Conservation (phyloP, 2,797 vertebrate genomes). For the Betta splendens region DNA sequence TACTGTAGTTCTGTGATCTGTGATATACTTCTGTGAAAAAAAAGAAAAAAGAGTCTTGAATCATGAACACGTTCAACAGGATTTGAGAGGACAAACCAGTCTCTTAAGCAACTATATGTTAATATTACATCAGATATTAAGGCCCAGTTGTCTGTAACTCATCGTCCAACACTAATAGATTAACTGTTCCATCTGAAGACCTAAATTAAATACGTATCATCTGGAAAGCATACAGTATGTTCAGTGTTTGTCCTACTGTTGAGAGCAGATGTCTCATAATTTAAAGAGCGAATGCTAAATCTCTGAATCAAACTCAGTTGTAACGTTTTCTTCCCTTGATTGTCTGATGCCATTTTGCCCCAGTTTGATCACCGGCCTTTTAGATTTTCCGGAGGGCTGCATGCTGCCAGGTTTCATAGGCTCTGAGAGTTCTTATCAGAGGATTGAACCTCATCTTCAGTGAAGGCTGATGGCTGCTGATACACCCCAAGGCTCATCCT, state of each 20-base stretch:
- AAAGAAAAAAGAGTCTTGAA: too few relatives aligned
- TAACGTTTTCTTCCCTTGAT: background rate
- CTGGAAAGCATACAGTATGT: background rate
- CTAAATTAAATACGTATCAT: background rate
- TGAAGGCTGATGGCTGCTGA: slow-evolving; percentile 54
- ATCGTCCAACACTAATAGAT: background rate
- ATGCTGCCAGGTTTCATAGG: slow-evolving; percentile 51
- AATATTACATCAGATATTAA: background rate
- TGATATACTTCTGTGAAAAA: too few relatives aligned
- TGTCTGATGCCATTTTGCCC: slow-evolving; percentile 37
- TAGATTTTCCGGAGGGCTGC: slow-evolving; percentile 29
- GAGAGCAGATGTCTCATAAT: slow-evolving; percentile 26
- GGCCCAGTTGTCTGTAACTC: too few relatives aligned
- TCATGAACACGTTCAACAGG: background rate
- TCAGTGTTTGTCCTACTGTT: slow-evolving; percentile 2
- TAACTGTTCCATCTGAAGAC: background rate
- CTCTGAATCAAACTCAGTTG: background rate
- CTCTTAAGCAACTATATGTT: background rate
- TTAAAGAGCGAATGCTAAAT: slow-evolving; percentile 16
- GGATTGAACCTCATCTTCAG: slow-evolving; percentile 56
- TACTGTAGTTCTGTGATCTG: too few relatives aligned
- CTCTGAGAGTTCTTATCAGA: slow-evolving; percentile 53
- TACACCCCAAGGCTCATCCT: slow-evolving; percentile 59
- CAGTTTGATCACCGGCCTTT: slow-evolving; percentile 43
- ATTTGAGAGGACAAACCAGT: too few relatives aligned